Evolutionary conservation across 2,797 vertebrate genomes (phyloP).

Genomic region (Syndactyla subalaris): DNA sequence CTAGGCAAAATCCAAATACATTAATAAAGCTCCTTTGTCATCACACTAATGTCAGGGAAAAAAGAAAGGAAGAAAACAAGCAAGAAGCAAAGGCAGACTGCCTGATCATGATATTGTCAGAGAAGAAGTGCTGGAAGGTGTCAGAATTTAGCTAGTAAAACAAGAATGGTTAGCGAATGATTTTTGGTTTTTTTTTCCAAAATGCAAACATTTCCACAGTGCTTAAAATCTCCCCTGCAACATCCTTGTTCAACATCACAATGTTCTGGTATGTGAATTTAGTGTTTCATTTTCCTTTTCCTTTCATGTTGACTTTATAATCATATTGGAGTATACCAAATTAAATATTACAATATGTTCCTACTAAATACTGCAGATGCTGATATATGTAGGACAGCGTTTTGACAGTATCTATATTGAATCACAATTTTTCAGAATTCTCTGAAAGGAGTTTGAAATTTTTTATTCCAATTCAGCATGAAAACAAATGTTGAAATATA

Average conservation of each 20-base stretch:
- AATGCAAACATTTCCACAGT: not conserved
- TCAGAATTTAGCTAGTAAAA: not conserved
- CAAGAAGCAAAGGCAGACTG: not conserved
- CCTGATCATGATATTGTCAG: not conserved
- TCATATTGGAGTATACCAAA: not conserved
- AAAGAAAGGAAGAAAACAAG: not conserved
- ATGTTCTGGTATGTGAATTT: not conserved
- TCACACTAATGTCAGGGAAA: not conserved
- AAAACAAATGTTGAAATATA: conserved; percentile 3
- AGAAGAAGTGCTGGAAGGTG: not conserved
- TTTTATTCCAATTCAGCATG: not conserved
- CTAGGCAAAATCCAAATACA: not conserved
- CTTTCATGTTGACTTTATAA: not conserved
- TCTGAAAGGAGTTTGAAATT: not conserved
- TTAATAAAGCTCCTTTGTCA: not conserved
- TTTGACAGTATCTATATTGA: not conserved
- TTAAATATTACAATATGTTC: not conserved
- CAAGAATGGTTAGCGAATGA: not conserved
- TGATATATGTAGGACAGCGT: not conserved
- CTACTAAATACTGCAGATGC: not conserved
- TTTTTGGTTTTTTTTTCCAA: not conserved
- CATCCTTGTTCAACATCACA: not conserved
- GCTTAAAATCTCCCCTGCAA: not conserved
- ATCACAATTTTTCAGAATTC: not conserved
- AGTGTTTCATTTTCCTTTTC: not conserved